Evolutionary conservation across 1,140 invertebrate species (phyloP).

Genomic region (Notospermus geniculatus): DNA sequence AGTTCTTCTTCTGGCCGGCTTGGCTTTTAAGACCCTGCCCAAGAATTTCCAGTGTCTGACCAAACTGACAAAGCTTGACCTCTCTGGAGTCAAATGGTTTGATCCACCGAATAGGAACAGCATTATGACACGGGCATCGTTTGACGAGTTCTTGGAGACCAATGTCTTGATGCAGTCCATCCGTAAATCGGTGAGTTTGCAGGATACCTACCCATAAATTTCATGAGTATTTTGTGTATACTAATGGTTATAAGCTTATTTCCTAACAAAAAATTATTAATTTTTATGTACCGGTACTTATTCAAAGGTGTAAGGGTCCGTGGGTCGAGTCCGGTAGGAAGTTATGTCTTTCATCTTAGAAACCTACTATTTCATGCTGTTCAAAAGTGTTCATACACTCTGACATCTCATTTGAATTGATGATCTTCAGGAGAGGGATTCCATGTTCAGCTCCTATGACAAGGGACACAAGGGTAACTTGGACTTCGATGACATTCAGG

Average conservation of each 20-base stretch:
- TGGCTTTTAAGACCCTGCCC: background rate
- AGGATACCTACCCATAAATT: too few relatives aligned
- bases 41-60: conserved; percentile 12
- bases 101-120: conserved; percentile 4
- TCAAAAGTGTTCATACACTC: too few relatives aligned
- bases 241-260: too few relatives aligned
- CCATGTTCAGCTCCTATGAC: conserved; percentile 2
- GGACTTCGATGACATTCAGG: conserved; percentile 6
- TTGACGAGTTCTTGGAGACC: conserved; percentile 2
- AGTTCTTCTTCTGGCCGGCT: too few relatives aligned
- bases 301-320: too few relatives aligned
- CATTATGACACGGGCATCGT: background rate
- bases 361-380: too few relatives aligned
- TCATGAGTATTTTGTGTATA: too few relatives aligned
- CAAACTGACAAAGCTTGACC: conserved; percentile 17
- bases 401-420: background rate
- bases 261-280: too few relatives aligned
- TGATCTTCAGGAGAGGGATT: conserved; percentile 7
- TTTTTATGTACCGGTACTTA: too few relatives aligned
- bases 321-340: too few relatives aligned
- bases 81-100: conserved; percentile 14
- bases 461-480: background rate
- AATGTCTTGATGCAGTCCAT: background rate
- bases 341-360: too few relatives aligned
- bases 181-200: too few relatives aligned